phyloP scores from a whole-genome alignment of 2,797 vertebrate genomes.

The Psittacula derbiana region DNA sequence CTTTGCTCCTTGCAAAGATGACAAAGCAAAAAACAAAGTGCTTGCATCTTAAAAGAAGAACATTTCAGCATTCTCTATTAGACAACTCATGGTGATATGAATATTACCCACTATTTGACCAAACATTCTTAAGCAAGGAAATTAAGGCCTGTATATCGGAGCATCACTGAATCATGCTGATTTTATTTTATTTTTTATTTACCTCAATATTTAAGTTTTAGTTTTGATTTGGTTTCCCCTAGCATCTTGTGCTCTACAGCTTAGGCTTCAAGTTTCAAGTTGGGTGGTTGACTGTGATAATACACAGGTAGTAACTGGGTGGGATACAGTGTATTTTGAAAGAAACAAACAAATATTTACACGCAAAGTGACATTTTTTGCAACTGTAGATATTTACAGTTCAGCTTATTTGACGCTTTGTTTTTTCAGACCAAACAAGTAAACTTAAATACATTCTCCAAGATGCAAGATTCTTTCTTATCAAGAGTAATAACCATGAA shows the following conservation, averaged over 20 bases:
- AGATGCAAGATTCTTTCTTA: constrained; percentile 95
- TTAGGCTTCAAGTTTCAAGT: constrained; percentile 46
- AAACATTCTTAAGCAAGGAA: neutral
- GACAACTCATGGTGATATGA: rapidly evolving
- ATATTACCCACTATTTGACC: neutral
- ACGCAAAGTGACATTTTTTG: neutral
- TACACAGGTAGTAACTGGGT: neutral
- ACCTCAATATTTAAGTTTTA: neutral
- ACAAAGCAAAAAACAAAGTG: neutral
- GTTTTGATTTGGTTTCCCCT: constrained; percentile 48
- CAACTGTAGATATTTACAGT: neutral
- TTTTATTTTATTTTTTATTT: constrained; percentile 41
- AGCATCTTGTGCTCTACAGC: constrained; percentile 57
- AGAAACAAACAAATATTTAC: neutral
- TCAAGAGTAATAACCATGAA: constrained; percentile 99
- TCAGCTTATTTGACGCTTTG: constrained; percentile 27
- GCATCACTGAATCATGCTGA: constrained; percentile 74
- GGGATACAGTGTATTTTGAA: neutral
- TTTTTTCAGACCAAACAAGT: constrained; percentile 89
- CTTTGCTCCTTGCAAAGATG: neutral
- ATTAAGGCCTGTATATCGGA: constrained; percentile 61
- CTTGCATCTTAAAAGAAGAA: neutral
- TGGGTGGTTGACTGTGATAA: constrained; percentile 29
- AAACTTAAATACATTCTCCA: constrained; percentile 94
- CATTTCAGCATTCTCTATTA: neutral